These are phyloP conservation scores for Pachyuromys duprasi DNA, from an alignment of 2,797 vertebrate genomes.

Conservation along the genomic window DNA sequence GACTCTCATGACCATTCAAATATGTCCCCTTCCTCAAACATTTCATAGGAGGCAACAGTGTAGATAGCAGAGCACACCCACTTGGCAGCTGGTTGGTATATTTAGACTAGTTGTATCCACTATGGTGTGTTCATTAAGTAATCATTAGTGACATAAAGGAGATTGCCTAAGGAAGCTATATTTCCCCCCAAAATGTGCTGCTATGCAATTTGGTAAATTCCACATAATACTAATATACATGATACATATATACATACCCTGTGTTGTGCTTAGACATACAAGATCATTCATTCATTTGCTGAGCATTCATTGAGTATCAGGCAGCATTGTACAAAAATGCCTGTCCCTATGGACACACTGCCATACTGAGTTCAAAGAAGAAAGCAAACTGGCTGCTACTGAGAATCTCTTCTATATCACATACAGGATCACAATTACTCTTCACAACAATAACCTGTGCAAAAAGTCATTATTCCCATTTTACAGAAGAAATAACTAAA, in stretches of 20 bases:
- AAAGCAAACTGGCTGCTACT: slow-evolving; percentile 11
- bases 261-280: not conserved
- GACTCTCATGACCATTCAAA: slow-evolving; percentile 6
- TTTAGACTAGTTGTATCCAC: slow-evolving; percentile 6
- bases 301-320: not conserved
- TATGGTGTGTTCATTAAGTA: not conserved
- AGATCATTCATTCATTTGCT: slow-evolving; percentile 24
- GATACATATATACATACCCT: not conserved
- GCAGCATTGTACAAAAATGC: not conserved
- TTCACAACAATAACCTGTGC: not conserved
- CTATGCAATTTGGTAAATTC: slow-evolving; percentile 20
- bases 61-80: not conserved
- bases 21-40: not conserved
- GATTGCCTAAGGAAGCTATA: not conserved
- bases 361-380: slow-evolving; percentile 14
- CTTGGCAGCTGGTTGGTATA: not conserved
- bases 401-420: not conserved
- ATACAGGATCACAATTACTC: slow-evolving; percentile 20
- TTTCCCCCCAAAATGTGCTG: slow-evolving; percentile 29
- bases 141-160: slow-evolving; percentile 32
- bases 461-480: slow-evolving; percentile 3
- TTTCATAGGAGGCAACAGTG: slow-evolving; percentile 8
- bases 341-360: not conserved
- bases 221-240: not conserved
- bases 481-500: not conserved